Base-by-base conservation (phyloP, 2,888 invertebrate species). In the Drosophila lacicola region DNA sequence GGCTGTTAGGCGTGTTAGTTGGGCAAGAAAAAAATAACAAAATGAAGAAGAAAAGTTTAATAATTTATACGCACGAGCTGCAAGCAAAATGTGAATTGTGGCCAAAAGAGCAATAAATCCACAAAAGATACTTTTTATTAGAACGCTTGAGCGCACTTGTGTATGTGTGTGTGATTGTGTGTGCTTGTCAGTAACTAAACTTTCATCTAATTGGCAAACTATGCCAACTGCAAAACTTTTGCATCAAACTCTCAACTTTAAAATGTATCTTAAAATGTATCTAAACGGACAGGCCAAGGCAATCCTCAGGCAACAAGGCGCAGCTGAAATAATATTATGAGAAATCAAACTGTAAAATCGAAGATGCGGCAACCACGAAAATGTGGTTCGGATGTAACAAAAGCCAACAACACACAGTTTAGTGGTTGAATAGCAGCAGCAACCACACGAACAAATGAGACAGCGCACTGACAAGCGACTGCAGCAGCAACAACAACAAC, bases 361-460 rank as follows among this genome's bases (percentile, higher is more conserved):
- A 90, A 90, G 89, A 61, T 75, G 70, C 65, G 54, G 57, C 71
- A 86, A 74, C 91, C 91, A 82, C 88, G 72, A 77, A 83, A 84
- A 83, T 88, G 90, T 78, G 91, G 90, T 84, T 64, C 70, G 57
- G 85, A 80, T 82, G 78, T 77, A 83, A 84, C 85, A 83, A 90
- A 91, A 90, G 91, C 89, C 87, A 89, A 90, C 90, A 41, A 91
- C 90, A 91, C 90, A 90, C 90, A 91, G 87, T 90, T 91, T 91
- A 88, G 91, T 91, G 91, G 90, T 90, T 86, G 85, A 88, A 74
- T 80, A 74, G 80, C 88, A 85, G 80, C 77, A 85, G 77, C 75
- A 81, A 78, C 89, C 75, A 54, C 75, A 79, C 11, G 64, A 74
- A 75, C 75, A 65, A 75, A 79, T 75, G 64, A 72, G 78, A 45